Evolutionary conservation across 2,888 invertebrate species (phyloP), one percentile per base, ranked within the genome.

Genomic region (Agrotis segetum): DNA sequence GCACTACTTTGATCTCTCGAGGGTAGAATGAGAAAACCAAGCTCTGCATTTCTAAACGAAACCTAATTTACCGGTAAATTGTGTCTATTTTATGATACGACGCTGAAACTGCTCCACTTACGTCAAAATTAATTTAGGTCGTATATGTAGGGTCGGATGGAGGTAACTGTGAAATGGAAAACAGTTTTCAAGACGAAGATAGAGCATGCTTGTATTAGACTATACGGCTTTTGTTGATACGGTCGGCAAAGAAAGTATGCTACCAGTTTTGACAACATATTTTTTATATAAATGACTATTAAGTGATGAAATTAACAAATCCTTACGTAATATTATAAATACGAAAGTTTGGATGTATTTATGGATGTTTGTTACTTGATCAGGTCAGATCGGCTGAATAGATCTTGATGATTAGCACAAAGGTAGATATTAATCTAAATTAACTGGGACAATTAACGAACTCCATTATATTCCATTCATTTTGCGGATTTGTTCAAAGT

Each of bases 91-190:
- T 14, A 60, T 14, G 55, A 59, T 70, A 62, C 40, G 71, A 58
- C 6, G 58, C n/a, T 62, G 14, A 70, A 67, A 52, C 58, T 56
- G 71, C 21, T 77, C 47, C 9, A 29, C 71, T 58, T 62, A 0
- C 13, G 67, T 4, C n/a, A 40, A 77, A 61, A 77, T 58, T 74
- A 74, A 77, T 71, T 74, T 74, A 49, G 78, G 58, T 14, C 52
- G 52, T 58, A 53, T 49, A 60, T 24, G 19, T 67, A 44, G 76
- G 50, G 49, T 17, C 59, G 13, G 49, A 17, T 29, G 49, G 14
- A 34, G 56, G 47, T 47, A 44, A 67, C 50, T 50, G 58, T 13
- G 24, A 53, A 47, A 76, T n/a, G 76, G 6, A 24, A 53, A 50
- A 17, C 74, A 50, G 49, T 58, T 72, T 72, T 49, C 73, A n/a